Conservation (phyloP, 2,797 vertebrate species). For the Melanotaenia maccullochi region DNA sequence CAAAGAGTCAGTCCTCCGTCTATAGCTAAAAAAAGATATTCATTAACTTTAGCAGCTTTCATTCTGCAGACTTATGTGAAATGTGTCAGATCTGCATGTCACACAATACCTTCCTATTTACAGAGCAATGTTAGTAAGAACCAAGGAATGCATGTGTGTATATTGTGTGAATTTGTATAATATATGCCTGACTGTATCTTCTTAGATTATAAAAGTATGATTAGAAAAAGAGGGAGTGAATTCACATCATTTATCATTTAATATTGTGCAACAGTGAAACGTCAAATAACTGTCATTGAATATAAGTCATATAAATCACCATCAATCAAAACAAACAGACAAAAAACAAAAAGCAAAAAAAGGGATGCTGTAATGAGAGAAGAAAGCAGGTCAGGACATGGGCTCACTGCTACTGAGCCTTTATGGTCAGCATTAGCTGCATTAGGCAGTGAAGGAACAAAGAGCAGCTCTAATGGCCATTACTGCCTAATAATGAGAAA, state of each 20-base stretch:
- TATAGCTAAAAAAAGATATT: slow-evolving; percentile 31
- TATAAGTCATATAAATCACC: slow-evolving; percentile 43
- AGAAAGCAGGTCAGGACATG: slow-evolving; percentile 57
- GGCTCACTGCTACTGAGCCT: slow-evolving; percentile 35
- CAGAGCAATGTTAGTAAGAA: slow-evolving; percentile 8
- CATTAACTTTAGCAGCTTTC: slow-evolving; percentile 52
- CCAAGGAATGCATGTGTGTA: not conserved
- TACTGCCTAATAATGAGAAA: slow-evolving; percentile 80
- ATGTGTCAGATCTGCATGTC: slow-evolving; percentile 48
- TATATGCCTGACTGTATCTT: slow-evolving; percentile 12
- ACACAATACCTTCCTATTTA: slow-evolving; percentile 39
- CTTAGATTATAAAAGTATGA: slow-evolving; percentile 21
- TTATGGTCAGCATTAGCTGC: slow-evolving; percentile 59
- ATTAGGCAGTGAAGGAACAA: slow-evolving; percentile 53
- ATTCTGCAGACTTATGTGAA: slow-evolving; percentile 36
- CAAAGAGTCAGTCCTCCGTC: slow-evolving; percentile 16
- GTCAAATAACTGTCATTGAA: slow-evolving; percentile 47
- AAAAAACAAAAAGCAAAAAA: slow-evolving; percentile 35
- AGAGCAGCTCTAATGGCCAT: slow-evolving; percentile 77
- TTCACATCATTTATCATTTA: slow-evolving; percentile 40
- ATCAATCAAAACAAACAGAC: slow-evolving; percentile 52
- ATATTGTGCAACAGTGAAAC: slow-evolving; percentile 30
- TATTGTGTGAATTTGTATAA: slow-evolving; percentile 14
- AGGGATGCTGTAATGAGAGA: slow-evolving; percentile 37
- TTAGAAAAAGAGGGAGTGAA: slow-evolving; percentile 28